phyloP scores from a whole-genome alignment of 2,888 invertebrate genomes.

The Spialia ferax region DNA sequence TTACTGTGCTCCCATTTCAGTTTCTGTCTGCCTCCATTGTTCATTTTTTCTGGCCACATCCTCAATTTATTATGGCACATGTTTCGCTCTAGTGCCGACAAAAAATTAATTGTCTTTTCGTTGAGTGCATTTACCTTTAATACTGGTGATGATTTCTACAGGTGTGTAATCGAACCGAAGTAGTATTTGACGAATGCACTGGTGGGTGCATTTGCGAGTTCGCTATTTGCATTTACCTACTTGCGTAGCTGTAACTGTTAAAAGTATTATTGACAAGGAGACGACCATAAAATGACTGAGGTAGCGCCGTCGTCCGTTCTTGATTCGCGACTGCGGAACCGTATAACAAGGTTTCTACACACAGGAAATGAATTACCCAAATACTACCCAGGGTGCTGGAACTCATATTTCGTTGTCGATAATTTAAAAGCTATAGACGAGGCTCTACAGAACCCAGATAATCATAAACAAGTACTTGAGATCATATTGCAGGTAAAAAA shows the following conservation, averaged over 20 bases:
- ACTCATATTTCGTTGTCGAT: slow-evolving; percentile 74
- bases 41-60: slow-evolving; percentile 84
- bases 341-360: slow-evolving; percentile 80
- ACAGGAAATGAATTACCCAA: slow-evolving; percentile 82
- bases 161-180: slow-evolving; percentile 49
- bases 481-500: slow-evolving; percentile 70
- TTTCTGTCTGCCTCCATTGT: slow-evolving; percentile 61
- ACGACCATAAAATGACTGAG: slow-evolving; percentile 25
- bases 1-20: slow-evolving; percentile 9
- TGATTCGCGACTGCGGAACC: slow-evolving; percentile 67
- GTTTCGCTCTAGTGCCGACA: slow-evolving; percentile 78
- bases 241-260: slow-evolving; percentile 21
- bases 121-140: slow-evolving; percentile 66
- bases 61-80: slow-evolving; percentile 82
- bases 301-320: slow-evolving; percentile 63
- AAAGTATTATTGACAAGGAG: slow-evolving; percentile 28
- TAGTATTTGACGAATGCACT: slow-evolving; percentile 23
- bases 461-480: slow-evolving; percentile 65
- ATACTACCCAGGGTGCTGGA: slow-evolving; percentile 86
- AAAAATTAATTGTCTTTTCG: slow-evolving; percentile 67
- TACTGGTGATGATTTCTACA: slow-evolving; percentile 58
- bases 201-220: slow-evolving; percentile 30
- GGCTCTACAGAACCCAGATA: slow-evolving; percentile 51
- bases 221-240: slow-evolving; percentile 36
- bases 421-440: slow-evolving; percentile 72